Conservation (phyloP, 2,797 vertebrate genomes). For the Coregonus sp. region DNA sequence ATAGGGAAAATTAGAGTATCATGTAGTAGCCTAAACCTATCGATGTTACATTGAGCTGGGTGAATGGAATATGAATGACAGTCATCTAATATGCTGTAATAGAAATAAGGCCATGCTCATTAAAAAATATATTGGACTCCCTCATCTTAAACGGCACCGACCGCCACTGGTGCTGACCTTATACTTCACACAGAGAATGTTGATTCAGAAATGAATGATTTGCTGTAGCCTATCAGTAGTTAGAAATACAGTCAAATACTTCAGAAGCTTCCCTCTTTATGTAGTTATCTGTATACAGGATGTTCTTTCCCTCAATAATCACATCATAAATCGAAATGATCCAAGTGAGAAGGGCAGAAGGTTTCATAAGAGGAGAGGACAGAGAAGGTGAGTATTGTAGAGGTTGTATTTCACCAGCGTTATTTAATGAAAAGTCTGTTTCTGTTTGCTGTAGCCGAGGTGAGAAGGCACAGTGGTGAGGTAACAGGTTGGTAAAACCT, state of each 20-base stretch:
- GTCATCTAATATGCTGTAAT: no score
- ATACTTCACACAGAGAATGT: no score
- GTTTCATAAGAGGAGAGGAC: neutral
- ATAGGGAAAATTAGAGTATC: no score
- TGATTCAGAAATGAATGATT: neutral
- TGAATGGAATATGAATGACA: no score
- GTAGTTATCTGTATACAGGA: neutral
- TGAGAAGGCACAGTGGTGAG: slow-evolving; percentile 15
- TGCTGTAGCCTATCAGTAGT: neutral
- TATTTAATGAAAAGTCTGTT: slow-evolving; percentile 11
- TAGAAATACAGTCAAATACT: neutral
- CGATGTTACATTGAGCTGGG: no score
- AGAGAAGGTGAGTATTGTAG: neutral
- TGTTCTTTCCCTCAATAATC: no score
- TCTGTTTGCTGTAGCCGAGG: slow-evolving; percentile 13
- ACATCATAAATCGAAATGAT: neutral
- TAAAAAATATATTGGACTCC: no score
- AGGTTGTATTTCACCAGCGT: neutral
- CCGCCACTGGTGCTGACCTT: no score
- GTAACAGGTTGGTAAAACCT: no score
- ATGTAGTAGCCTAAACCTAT: no score
- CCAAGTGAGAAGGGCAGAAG: neutral
- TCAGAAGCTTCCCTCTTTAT: neutral
- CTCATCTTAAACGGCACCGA: no score
- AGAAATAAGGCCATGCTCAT: no score